These are phyloP conservation scores for Trachemys scripta DNA, from an alignment of 2,113 vertebrate species.

Conservation along the genomic window DNA sequence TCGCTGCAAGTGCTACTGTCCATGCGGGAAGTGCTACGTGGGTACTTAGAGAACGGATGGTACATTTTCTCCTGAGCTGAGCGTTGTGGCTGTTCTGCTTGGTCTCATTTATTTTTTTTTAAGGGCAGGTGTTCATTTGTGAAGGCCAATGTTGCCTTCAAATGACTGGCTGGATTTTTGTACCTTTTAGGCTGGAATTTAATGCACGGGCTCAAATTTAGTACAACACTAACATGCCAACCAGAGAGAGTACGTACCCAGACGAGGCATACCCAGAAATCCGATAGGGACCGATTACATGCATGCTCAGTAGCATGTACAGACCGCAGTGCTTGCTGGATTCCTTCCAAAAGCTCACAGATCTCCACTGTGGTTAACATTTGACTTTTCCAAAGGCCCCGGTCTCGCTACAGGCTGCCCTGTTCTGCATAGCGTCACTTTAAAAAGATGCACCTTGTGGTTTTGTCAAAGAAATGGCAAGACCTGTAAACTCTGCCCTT, in stretches of 20 bases:
- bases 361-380: not conserved
- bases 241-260: not conserved
- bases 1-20: not conserved
- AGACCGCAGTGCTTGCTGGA: not conserved
- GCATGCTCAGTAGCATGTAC: not conserved
- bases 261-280: not conserved
- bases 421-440: not conserved
- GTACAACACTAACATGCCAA: not conserved
- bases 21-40: not conserved
- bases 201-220: conserved; percentile 3
- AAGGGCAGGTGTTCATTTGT: not conserved
- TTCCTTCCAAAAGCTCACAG: not conserved
- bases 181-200: conserved; percentile 17
- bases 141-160: not conserved
- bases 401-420: not conserved
- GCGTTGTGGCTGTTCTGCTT: not conserved
- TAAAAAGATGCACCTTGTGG: not conserved
- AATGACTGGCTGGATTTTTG: not conserved
- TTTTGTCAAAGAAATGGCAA: not conserved
- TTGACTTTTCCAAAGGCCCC: not conserved
- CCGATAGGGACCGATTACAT: not conserved
- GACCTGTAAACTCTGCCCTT: not conserved
- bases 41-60: not conserved
- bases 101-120: not conserved
- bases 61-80: accelerated